phyloP scores from a whole-genome alignment of 1,140 invertebrate genomes.

The Eurytemora carolleeae region DNA sequence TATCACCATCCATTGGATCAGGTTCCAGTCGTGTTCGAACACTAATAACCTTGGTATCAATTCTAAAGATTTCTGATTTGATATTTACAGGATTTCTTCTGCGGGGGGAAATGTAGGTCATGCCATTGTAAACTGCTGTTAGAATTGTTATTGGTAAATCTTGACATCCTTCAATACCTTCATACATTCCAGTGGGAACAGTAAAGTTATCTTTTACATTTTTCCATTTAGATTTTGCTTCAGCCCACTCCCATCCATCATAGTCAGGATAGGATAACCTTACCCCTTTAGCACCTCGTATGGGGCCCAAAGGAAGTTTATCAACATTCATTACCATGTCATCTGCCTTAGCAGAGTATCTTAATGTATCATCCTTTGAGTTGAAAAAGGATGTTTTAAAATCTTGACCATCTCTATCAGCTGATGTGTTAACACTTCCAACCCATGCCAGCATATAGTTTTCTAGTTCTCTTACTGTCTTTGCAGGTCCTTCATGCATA shows the following conservation, averaged over 20 bases:
- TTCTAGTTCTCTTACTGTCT: constrained; percentile 2
- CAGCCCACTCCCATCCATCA: constrained; percentile 2
- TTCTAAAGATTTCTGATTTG: background rate
- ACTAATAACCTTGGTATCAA: constrained; percentile 12
- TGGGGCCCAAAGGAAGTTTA: background rate
- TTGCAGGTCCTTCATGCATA: constrained; percentile 2
- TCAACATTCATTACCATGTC: constrained; percentile 12
- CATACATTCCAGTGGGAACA: constrained; percentile 14
- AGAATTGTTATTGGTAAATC: constrained; percentile 3
- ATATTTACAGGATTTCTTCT: constrained; percentile 7
- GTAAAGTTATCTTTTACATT: constrained; percentile 7
- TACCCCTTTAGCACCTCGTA: background rate
- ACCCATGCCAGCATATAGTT: constrained; percentile 10
- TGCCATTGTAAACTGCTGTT: constrained; percentile 3
- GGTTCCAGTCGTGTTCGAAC: background rate
- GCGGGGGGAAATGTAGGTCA: background rate
- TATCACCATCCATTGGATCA: background rate
- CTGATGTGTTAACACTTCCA: constrained; percentile 5
- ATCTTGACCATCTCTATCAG: background rate
- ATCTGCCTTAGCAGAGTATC: constrained; percentile 4
- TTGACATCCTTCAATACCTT: constrained; percentile 1
- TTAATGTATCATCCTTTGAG: background rate
- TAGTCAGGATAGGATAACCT: constrained; percentile 10
- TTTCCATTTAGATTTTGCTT: constrained; percentile 4
- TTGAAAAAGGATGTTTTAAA: background rate